These are phyloP conservation scores for Poeciliopsis presidionis DNA, from an alignment of 2,797 vertebrate species.

Conservation along the genomic window DNA sequence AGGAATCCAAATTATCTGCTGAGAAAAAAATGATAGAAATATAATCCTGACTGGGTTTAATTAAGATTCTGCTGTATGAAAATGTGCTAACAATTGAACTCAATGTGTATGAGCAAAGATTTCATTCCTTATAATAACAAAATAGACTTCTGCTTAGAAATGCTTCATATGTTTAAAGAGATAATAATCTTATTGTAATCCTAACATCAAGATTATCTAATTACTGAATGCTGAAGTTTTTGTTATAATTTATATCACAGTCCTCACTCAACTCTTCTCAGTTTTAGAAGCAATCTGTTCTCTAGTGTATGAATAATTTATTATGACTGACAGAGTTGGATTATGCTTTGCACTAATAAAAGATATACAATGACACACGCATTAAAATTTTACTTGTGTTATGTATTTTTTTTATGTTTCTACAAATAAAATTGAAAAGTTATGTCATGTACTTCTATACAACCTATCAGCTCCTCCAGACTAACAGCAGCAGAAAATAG, in stretches of 20 bases:
- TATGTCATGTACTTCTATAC: no score
- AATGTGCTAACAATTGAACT: slow-evolving; percentile 12
- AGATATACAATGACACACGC: neutral
- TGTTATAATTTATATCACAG: neutral
- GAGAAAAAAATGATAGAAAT: slow-evolving; percentile 45
- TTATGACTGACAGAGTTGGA: neutral
- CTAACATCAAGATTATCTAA: neutral
- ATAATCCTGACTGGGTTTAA: slow-evolving; percentile 51
- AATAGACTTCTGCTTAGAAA: slow-evolving; percentile 10
- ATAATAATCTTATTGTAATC: neutral
- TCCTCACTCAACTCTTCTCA: neutral
- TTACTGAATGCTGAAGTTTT: neutral
- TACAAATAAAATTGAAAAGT: no score
- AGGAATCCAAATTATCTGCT: slow-evolving; percentile 33
- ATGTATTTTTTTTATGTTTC: no score
- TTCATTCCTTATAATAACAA: slow-evolving; percentile 6
- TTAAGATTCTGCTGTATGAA: slow-evolving; percentile 45
- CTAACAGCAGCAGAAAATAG: no score
- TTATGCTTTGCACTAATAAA: neutral
- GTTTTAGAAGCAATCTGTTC: neutral
- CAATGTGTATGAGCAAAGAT: neutral
- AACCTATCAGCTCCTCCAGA: no score
- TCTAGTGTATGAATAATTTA: neutral
- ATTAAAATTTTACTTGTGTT: no score
- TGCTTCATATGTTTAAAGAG: neutral